These are phyloP conservation scores for Drosophila ironensis DNA, from an alignment of 1,140 invertebrate species.

Conservation along the genomic window DNA sequence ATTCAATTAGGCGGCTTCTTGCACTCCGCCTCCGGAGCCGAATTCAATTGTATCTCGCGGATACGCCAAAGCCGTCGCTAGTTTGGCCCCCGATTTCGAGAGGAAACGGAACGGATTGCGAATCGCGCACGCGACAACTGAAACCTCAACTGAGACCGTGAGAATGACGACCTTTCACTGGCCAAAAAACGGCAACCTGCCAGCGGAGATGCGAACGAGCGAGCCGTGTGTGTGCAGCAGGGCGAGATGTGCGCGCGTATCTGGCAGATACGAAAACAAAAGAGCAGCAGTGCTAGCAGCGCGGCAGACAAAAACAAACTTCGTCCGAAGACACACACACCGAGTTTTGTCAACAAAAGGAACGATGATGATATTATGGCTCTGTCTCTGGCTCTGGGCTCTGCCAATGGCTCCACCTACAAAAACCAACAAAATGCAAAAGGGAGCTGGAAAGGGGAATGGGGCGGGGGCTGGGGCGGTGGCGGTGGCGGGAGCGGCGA, in stretches of 20 bases:
- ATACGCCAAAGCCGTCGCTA: slow-evolving; percentile 43
- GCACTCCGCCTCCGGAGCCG: slow-evolving; percentile 1
- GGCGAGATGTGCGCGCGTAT: slow-evolving; percentile 66
- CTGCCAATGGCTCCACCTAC: slow-evolving; percentile 71
- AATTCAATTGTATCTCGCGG: slow-evolving; percentile 20
- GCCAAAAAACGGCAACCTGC: slow-evolving; percentile 56
- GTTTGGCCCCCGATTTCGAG: too few relatives aligned
- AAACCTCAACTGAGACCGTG: slow-evolving; percentile 8
- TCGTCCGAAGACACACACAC: slow-evolving; percentile 36
- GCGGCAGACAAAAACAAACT: slow-evolving; percentile 47
- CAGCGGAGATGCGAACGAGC: slow-evolving; percentile 17
- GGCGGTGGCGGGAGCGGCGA: slow-evolving; percentile 20
- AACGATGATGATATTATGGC: slow-evolving; percentile 44
- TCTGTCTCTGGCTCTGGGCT: not conserved
- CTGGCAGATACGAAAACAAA: slow-evolving; percentile 61
- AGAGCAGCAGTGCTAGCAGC: slow-evolving; percentile 24
- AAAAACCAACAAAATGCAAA: slow-evolving; percentile 58
- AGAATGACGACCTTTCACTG: slow-evolving; percentile 63
- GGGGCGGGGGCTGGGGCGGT: slow-evolving; percentile 4
- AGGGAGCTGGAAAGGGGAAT: slow-evolving; percentile 1
- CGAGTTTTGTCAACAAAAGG: slow-evolving; percentile 74
- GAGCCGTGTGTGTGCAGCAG: slow-evolving; percentile 48
- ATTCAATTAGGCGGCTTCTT: slow-evolving; percentile 25
- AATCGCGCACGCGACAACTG: slow-evolving; percentile 32
- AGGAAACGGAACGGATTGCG: slow-evolving; percentile 2